phyloP scores from a whole-genome alignment of 2,113 vertebrate genomes.

The Prunella himalayana region DNA sequence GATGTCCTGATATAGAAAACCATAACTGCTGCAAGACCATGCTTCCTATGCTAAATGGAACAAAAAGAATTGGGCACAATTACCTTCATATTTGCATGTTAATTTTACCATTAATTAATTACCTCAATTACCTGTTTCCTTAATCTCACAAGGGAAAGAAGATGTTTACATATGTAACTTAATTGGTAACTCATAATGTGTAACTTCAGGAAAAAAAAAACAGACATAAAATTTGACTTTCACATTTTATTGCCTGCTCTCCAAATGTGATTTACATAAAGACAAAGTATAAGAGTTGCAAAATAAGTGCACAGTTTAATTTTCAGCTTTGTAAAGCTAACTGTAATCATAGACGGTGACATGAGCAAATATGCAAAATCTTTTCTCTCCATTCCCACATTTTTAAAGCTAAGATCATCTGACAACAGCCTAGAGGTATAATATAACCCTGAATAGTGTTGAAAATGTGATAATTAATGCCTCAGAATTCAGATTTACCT shows the following conservation, averaged over 20 bases:
- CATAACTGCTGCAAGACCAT: neutral
- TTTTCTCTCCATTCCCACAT: neutral
- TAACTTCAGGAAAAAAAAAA: neutral
- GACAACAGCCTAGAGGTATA: neutral
- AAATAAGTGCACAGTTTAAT: neutral
- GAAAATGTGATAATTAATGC: neutral
- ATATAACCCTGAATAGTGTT: neutral
- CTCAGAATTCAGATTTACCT: neutral
- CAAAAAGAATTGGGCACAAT: neutral
- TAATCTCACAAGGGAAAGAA: neutral
- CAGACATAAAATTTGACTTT: neutral
- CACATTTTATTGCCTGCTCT: neutral
- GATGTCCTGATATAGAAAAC: neutral
- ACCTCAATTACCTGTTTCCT: neutral
- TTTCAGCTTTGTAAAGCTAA: neutral
- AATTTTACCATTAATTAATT: neutral
- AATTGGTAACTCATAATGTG: neutral
- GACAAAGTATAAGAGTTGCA: neutral
- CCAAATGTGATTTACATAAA: neutral
- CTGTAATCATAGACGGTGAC: neutral
- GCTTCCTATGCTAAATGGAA: neutral
- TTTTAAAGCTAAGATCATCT: neutral
- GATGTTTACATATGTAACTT: neutral
- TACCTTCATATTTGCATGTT: neutral
- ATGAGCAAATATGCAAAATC: neutral